A percentile compares a stretch with the other conserved stretches of the same genome.
phyloP scores from a whole-genome alignment of 1,140 invertebrate species.

The Drusus annulatus region DNA sequence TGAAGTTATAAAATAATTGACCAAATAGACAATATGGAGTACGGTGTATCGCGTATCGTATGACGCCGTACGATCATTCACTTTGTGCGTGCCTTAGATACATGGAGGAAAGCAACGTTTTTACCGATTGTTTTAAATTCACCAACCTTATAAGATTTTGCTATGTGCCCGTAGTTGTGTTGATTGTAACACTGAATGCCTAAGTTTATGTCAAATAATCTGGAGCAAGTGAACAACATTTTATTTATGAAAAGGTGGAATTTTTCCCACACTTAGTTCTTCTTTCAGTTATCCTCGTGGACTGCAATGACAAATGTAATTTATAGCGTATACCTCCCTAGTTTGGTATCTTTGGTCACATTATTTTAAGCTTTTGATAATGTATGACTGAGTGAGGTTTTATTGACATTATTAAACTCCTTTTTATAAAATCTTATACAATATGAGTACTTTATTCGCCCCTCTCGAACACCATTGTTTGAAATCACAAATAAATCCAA shows the following conservation, averaged over 20 bases:
- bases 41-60: slow-evolving; percentile 21
- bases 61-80: slow-evolving; percentile 44
- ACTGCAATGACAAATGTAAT: slow-evolving; percentile 20
- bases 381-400: slow-evolving; percentile 44
- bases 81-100: slow-evolving; percentile 59
- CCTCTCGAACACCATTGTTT: not conserved
- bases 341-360: slow-evolving; percentile 44
- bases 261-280: slow-evolving; percentile 12
- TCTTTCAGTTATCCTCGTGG: not conserved
- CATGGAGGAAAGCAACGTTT: slow-evolving; percentile 43
- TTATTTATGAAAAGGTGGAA: slow-evolving; percentile 21
- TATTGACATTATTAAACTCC: slow-evolving; percentile 45
- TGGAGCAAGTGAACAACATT: slow-evolving; percentile 12
- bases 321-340: slow-evolving; percentile 31
- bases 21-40: slow-evolving; percentile 44
- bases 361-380: slow-evolving; percentile 45
- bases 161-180: not conserved
- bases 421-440: slow-evolving; percentile 39
- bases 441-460: not conserved
- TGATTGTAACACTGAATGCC: too few species aligned
- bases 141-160: too few species aligned
- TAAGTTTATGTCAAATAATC: not conserved
- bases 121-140: not conserved
- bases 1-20: slow-evolving; percentile 47
- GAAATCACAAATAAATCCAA: too few species aligned